Evolutionary conservation across 2,888 invertebrate species (phyloP).

Genomic region (Euproctis similis): DNA sequence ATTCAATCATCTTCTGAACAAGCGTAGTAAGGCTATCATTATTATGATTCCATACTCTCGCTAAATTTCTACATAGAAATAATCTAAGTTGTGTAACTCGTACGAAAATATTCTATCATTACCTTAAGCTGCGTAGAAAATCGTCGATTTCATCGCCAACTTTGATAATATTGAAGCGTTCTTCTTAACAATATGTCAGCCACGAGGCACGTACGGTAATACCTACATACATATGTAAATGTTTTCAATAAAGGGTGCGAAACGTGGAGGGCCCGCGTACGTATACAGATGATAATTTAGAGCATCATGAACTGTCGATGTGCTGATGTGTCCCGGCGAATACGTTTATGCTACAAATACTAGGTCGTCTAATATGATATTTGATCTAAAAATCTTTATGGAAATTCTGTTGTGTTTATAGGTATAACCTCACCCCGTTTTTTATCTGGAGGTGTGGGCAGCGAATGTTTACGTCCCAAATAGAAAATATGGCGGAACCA

Average conservation of each 20-base stretch:
- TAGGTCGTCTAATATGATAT: no score
- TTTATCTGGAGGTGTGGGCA: no score
- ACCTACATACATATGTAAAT: conserved; percentile 63
- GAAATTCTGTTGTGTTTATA: no score
- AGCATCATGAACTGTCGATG: conserved; percentile 22
- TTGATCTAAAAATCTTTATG: no score
- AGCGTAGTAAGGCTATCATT: conserved; percentile 27
- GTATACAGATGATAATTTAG: conserved; percentile 39
- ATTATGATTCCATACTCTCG: conserved; percentile 31
- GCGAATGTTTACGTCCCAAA: no score
- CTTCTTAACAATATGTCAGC: conserved; percentile 43
- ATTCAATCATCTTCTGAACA: conserved; percentile 16
- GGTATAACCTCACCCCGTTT: no score
- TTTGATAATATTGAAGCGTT: conserved; percentile 42
- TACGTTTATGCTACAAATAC: conserved; percentile 13
- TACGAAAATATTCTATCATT: conserved; percentile 52
- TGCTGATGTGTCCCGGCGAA: conserved; percentile 10
- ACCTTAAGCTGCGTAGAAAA: conserved; percentile 46
- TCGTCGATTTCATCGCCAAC: conserved; percentile 44
- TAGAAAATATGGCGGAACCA: no score
- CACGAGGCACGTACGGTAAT: conserved; percentile 30
- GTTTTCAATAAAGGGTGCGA: conserved; percentile 58
- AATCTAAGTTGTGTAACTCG: conserved; percentile 32
- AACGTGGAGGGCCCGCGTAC: conserved; percentile 20
- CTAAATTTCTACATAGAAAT: conserved; percentile 29